A percentile compares a stretch with the other conserved stretches of the same genome.
Evolutionary conservation across 2,797 vertebrate genomes (phyloP).

Genomic region (Sebastes minor): DNA sequence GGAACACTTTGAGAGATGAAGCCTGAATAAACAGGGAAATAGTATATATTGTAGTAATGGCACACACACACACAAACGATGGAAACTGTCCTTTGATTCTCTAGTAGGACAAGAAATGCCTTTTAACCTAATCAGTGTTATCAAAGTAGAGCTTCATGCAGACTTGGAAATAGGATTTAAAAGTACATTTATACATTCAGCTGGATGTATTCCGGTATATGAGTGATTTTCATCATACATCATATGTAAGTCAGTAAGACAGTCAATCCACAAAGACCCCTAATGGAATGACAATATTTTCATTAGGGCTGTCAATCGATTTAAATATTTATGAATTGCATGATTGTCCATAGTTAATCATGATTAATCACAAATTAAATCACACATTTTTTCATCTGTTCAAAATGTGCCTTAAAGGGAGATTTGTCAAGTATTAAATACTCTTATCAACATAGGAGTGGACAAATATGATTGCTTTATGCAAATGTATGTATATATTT

Average conservation of each 20-base stretch:
- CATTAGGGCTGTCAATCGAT: background rate
- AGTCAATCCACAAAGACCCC: background rate
- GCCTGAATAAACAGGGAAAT: constrained; percentile 49
- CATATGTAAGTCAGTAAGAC: background rate
- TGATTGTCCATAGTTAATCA: background rate
- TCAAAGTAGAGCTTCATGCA: background rate
- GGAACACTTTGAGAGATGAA: constrained; percentile 48
- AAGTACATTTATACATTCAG: background rate
- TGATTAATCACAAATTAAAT: background rate
- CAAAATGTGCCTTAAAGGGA: background rate
- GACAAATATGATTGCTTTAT: too few species aligned
- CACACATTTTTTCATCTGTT: background rate
- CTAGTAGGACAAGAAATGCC: background rate
- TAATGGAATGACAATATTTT: background rate
- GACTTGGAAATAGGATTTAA: background rate
- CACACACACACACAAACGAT: background rate
- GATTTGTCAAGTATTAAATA: too few species aligned
- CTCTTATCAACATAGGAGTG: too few species aligned
- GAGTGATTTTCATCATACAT: background rate
- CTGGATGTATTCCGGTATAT: background rate
- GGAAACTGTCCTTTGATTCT: constrained; percentile 25
- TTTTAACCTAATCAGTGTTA: constrained; percentile 16
- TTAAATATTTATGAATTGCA: background rate
- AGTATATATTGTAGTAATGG: constrained; percentile 33
- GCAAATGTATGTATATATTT: too few species aligned